phyloP scores from a whole-genome alignment of 2,113 vertebrate species.

The Clinocottus analis region DNA sequence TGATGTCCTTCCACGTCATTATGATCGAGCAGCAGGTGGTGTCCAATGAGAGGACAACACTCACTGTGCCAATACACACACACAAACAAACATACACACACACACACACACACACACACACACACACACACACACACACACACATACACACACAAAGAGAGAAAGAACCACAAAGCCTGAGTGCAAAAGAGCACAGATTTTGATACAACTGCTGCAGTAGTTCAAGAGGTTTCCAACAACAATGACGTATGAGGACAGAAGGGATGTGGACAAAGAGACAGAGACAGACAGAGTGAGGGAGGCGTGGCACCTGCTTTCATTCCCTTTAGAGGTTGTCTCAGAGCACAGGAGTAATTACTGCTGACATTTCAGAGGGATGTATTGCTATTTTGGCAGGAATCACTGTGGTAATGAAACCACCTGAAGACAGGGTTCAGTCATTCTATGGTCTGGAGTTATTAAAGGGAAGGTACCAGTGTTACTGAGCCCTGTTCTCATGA shows the following conservation, averaged over 20 bases:
- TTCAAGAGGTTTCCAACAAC: conserved; percentile 31
- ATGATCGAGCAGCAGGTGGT: conserved; percentile 40
- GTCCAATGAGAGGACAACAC: conserved; percentile 31
- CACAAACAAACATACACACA: background rate
- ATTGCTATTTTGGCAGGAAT: conserved; percentile 66
- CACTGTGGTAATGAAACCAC: conserved; percentile 55
- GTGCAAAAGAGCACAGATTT: background rate
- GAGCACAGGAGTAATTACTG: conserved; percentile 67
- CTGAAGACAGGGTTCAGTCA: conserved; percentile 44
- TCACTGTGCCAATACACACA: conserved; percentile 7
- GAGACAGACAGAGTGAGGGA: background rate
- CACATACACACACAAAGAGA: background rate
- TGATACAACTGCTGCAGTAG: background rate
- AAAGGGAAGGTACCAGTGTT: conserved; percentile 20
- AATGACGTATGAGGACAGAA: conserved; percentile 17
- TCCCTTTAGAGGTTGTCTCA: conserved; percentile 61
- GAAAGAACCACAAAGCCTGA: background rate
- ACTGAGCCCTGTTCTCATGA: conserved; percentile 12
- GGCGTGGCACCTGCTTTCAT: conserved; percentile 41
- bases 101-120: too few species aligned
- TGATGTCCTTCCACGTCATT: conserved; percentile 42
- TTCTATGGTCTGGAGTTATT: conserved; percentile 44
- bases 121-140: background rate
- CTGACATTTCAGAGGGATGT: conserved; percentile 73
- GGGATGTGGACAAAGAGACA: conserved; percentile 13